Evolutionary conservation across 2,888 invertebrate genomes (phyloP), one percentile per base, ranked within the genome.

Genomic region (Papilio gigon): DNA sequence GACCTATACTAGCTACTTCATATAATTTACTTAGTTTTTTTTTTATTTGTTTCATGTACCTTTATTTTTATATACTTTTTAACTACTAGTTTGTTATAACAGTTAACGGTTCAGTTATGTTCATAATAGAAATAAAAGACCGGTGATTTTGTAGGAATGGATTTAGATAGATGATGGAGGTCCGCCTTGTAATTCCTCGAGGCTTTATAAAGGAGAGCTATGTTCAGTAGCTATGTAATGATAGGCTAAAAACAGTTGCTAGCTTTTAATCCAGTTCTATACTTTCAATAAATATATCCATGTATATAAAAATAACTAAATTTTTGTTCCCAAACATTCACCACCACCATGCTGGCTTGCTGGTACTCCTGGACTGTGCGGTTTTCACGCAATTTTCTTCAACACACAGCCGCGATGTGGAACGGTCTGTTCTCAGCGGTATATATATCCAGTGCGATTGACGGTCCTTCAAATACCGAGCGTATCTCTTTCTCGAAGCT

Each of bases 151-250:
- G 4, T 8, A 8, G 4, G 12, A 56, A n/a, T 56, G 9, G 8
- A 25, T n/a, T n/a, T n/a, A n/a, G 14, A 56, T 30, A 9, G 53
- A 25, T 25, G 25, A n/a, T 14, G 11, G 14, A 50, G 27, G 25
- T 50, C n/a, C 30, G 30, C 53, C 30, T 53, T 17, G 27, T 30
- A 30, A 53, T 53, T 27, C 53, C 53, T 53, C 9, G 5, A 30
- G 30, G 27, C 53, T 53, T 53, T 50, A 50, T 50, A 50, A 50
- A 53, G 8, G 14, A 27, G 53, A 30, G 9, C 53, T 30, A n/a
- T 30, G n/a, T 27, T 53, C 27, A 53, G 50, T 50, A 27, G n/a
- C 30, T 1, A 30, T n/a, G 53, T 53, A 53, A 56, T 56, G 17
- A 56, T 56, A 56, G n/a, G 30, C 14, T 56, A 17, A 53, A 44